Evolutionary conservation across 2,888 invertebrate genomes (phyloP), one percentile per base, ranked within the genome.

Genomic region (Drosophila algonquin): DNA sequence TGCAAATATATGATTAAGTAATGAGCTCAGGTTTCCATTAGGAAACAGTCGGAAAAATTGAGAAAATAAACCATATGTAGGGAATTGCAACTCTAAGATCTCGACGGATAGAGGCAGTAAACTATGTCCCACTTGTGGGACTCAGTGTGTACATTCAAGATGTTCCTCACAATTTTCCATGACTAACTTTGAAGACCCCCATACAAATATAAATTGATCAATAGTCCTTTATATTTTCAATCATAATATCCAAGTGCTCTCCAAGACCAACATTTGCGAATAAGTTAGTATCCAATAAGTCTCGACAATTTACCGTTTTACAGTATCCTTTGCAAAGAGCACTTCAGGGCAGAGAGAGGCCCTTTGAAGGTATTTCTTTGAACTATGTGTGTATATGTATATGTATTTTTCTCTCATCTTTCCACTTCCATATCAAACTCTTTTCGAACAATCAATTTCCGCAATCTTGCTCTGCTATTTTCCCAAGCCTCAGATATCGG

Each of bases 1-100:
- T 63, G 78, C 72, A 75, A 76, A 80, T 70, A 75, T 47, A 61
- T 54, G 40, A 54, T 46, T 40, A 14, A 18, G 24, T 14, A 48
- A 58, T 51, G 58, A 27, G 45, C 40, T 21, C 4, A 45, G 12
- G 16, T 40, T 44, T 21, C 30, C 9, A 48, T 57, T 46, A 32
- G 8, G 3, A 40, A 8, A 21, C 4, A 21, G 14, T 30, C 7
- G 14, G 4, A 46, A 9, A 7, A 3, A 27, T 16, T 16, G 4
- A 10, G 45, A 1, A 24, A 2, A 12, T 21, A 48, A 0, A 10
- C 24, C 3, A 9, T 48, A 14, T 24, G 8, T 14, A 14, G 40
- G 35, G 5, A 7, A 6, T 14, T 40, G 40, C 4, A 14, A 1
- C 14, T 40, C 5, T 40, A 40, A 40, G 14, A 40, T 14, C 40